Conservation (phyloP, 2,888 invertebrate species). For the Pardosa pseudoannulata region DNA sequence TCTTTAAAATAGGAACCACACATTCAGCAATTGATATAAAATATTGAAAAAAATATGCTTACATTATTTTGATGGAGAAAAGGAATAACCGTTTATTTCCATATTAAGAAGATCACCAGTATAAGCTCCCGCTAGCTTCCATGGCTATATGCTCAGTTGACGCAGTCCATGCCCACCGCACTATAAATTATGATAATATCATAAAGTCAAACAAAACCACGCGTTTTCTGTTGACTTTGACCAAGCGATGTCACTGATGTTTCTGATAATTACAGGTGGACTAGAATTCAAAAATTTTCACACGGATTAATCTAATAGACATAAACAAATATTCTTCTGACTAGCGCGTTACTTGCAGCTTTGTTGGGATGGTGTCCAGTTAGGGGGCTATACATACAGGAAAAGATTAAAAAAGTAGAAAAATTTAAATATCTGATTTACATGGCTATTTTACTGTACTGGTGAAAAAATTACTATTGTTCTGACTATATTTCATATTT, state of each 20-base stretch:
- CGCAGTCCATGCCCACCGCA: constrained; percentile 59
- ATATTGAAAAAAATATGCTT: constrained; percentile 9
- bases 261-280: not conserved
- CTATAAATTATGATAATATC: constrained; percentile 72
- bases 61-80: not conserved
- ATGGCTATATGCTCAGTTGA: constrained; percentile 61
- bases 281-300: not conserved
- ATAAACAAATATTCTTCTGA: constrained; percentile 31
- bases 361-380: constrained; percentile 53
- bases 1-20: constrained; percentile 33
- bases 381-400: constrained; percentile 28
- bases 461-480: too few relatives aligned
- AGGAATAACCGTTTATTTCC: not conserved
- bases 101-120: constrained; percentile 21
- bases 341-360: constrained; percentile 63
- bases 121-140: constrained; percentile 42
- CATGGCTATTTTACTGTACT: too few relatives aligned
- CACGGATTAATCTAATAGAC: not conserved
- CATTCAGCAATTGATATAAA: not conserved
- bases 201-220: constrained; percentile 57
- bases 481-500: too few relatives aligned
- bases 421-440: too few relatives aligned
- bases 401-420: not conserved
- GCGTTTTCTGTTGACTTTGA: constrained; percentile 40
- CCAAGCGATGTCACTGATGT: not conserved